These are phyloP conservation scores for Balaeniceps rex DNA, from an alignment of 2,113 vertebrate species.

Conservation along the genomic window DNA sequence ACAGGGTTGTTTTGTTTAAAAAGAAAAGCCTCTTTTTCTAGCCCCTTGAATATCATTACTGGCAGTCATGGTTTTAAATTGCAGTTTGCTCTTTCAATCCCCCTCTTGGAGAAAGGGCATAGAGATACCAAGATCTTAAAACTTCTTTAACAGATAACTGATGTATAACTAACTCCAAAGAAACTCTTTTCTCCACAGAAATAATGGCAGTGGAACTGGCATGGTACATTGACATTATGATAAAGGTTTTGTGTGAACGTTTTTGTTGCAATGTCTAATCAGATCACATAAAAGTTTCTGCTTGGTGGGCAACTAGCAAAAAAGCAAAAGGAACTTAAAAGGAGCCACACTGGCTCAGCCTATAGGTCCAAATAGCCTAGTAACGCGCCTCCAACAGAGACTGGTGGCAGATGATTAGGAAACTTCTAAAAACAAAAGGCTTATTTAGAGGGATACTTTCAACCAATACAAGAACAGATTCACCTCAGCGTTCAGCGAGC, in stretches of 20 bases:
- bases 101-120: not conserved
- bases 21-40: slow-evolving; percentile 1
- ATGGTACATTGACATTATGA: not conserved
- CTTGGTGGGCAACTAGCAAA: not conserved
- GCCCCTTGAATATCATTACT: slow-evolving; percentile 46
- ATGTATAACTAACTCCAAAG: not conserved
- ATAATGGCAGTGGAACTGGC: not conserved
- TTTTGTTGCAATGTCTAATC: not conserved
- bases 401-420: not conserved
- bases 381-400: not conserved
- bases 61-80: slow-evolving; percentile 1
- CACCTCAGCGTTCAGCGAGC: not conserved
- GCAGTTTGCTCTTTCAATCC: not conserved
- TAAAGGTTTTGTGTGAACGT: not conserved
- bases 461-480: not conserved
- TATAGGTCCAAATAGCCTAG: not conserved
- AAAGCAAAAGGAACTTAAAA: not conserved
- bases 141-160: not conserved
- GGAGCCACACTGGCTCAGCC: not conserved
- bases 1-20: slow-evolving; percentile 51
- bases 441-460: not conserved
- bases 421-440: not conserved
- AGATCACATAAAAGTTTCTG: not conserved
- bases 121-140: not conserved
- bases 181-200: not conserved